These are phyloP conservation scores for Pecten maximus DNA, from an alignment of 2,888 invertebrate genomes.

Conservation along the genomic window DNA sequence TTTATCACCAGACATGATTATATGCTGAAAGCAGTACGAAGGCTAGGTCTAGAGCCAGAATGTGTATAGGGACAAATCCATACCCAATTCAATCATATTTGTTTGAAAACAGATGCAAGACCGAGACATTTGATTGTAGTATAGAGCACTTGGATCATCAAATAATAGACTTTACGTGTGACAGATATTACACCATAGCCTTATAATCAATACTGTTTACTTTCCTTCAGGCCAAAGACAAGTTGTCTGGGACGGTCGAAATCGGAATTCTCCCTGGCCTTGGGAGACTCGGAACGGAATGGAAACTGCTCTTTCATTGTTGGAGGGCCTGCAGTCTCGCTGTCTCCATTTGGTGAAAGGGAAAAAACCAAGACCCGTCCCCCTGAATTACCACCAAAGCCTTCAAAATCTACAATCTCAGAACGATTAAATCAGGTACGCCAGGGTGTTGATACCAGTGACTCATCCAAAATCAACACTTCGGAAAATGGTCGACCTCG, in stretches of 20 bases:
- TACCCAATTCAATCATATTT: neutral
- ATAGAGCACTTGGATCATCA: neutral
- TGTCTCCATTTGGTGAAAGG: neutral
- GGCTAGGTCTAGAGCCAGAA: neutral
- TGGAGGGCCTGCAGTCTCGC: neutral
- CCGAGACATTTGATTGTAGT: slow-evolving; percentile 1
- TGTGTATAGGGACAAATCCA: neutral
- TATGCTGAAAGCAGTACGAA: neutral
- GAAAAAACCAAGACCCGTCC: neutral
- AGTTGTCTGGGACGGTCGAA: neutral
- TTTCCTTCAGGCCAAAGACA: neutral
- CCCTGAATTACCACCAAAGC: neutral
- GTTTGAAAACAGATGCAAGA: slow-evolving; percentile 16
- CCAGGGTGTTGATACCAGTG: neutral
- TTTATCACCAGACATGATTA: neutral
- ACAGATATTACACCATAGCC: neutral
- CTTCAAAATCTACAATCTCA: neutral
- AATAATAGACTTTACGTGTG: neutral
- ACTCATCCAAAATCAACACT: slow-evolving; percentile 3
- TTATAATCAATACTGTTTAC: slow-evolving; percentile 13
- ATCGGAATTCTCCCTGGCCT: neutral
- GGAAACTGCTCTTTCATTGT: slow-evolving; percentile 14
- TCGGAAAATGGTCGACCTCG: neutral
- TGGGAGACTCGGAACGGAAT: neutral
- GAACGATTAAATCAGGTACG: slow-evolving; percentile 19